Base-by-base conservation (phyloP, 2,888 invertebrate species). In the Heliconius ethilla region DNA sequence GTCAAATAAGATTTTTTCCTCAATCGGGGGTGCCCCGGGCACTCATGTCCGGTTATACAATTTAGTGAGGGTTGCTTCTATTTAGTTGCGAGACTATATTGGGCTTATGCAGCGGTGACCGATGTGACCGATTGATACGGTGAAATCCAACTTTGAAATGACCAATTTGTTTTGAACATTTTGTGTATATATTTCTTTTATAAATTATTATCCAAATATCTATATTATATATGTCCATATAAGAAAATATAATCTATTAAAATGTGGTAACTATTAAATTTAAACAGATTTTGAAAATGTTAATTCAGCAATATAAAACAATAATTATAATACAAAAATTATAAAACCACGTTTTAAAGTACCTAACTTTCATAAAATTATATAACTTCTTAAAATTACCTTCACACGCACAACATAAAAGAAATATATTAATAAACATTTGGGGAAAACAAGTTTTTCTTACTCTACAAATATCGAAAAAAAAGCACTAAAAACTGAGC, bases 1-100 rank as follows among this genome's bases (percentile, higher is more conserved):
- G 89, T 89, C 90, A 91, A 94, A 93, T 94, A 93, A 93, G 93
- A 94, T 93, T 94, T 92, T 91, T 93, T 92, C 91, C 94, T 91
- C 92, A 90, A 92, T 90, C 91, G 88, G 82, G 86, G 86, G 85
- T 80, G 81, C 83, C 81, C 84, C 80, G 85, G 88, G 86, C 80
- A 82, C 79, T 85, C 82, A 81, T 85, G 86, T 90, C 87, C 89
- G 88, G 89, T 89, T 89, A 90, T 90, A 91, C 89, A 90, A 91
- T 92, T 92, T 90, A 89, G 84, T 86, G 83, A 81, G 82, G 79
- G 80, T 78, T 77, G 77, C 76, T 78, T 78, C 81, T 79, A 82
- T 82, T 82, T 81, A 78, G 80, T 79, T 74, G 73, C 63, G 69
- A 62, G 59, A 76, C 29, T 77, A 40, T 77, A 74, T 77, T 77